Evolutionary conservation across 30 jellyfish, hydroid and myxozoan genomes (phyloP), one percentile per base, ranked within the genome.

Genomic region (Aurelia aurita): DNA sequence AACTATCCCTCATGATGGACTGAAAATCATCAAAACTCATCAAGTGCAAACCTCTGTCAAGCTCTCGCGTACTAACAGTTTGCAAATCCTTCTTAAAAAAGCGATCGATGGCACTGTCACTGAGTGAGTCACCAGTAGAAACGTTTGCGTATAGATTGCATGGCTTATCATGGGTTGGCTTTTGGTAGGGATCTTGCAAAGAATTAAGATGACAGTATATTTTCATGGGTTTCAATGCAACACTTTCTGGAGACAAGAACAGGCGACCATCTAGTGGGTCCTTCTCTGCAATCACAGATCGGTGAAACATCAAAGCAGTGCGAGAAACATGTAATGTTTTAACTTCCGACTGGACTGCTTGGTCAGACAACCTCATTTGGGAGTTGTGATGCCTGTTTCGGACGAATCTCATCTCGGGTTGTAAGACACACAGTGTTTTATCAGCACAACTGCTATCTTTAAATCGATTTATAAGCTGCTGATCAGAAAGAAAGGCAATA

Each of bases 271-370:
- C 39, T 13, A 55, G 72, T 22, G 59, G 82, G 28, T 64, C 69
- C 12, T 59, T 57, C 20, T 90, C 95, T 43, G 57, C 57, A 18
- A 63, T 79, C 1, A 79, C 32, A 7, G 94, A 66, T 14, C 97
- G 83, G 59, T 82, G 97, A 22, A 90, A 19, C 82, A 82, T 69
- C 77, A 90, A 72, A 19, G 91, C 74, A 4, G 94, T 75, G 26
- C 95, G 91, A 13, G 97, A 90, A 18, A 95, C 91, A 69, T 66
- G 85, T 70, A 74, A 19, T 6, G 79, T 80, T 14, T 66, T 84
- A 28, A 69, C 51, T 3, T 71, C 69, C 77, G 59, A 20, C 3
- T 58, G 18, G 21, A 25, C 63, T 26, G 18, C 35, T 15, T 22
- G 32, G 58, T 64, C 67, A 7, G 13, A 8, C 7, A 9, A 39